phyloP scores from a whole-genome alignment of 1,140 invertebrate genomes.

The Lucilia cuprina region DNA sequence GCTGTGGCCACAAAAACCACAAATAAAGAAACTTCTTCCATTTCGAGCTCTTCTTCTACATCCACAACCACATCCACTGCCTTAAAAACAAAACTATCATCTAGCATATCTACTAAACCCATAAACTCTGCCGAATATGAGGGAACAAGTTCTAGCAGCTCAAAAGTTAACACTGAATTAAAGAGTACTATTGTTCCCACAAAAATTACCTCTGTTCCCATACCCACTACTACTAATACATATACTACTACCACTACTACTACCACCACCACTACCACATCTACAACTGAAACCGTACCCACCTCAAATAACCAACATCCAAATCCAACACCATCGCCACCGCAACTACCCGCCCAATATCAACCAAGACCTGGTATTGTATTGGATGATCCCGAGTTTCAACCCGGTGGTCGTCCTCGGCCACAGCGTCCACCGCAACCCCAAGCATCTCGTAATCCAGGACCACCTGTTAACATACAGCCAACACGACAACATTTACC shows the following conservation, averaged over 20 bases:
- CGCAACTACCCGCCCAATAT: conserved; percentile 63
- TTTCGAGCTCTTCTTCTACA: conserved; percentile 15
- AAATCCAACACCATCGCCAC: conserved; percentile 40
- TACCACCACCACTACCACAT: conserved; percentile 42
- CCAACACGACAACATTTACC: conserved; percentile 60
- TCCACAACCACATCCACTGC: conserved; percentile 23
- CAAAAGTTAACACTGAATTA: conserved; percentile 9
- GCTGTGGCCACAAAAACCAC: conserved; percentile 40
- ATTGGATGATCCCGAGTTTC: conserved; percentile 80
- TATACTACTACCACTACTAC: conserved; percentile 41
- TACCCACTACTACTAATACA: conserved; percentile 47
- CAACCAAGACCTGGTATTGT: conserved; percentile 81
- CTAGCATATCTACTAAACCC: background rate
- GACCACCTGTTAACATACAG: conserved; percentile 56
- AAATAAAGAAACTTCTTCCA: conserved; percentile 38
- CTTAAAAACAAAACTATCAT: background rate
- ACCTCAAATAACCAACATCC: conserved; percentile 33
- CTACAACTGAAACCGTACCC: conserved; percentile 44
- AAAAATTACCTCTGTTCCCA: conserved; percentile 40
- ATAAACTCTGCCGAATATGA: background rate
- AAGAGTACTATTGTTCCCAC: conserved; percentile 46
- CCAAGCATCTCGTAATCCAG: conserved; percentile 56
- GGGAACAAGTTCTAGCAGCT: background rate
- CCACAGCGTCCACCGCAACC: conserved; percentile 57
- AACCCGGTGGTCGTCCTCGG: conserved; percentile 67